Evolutionary conservation across 1,140 invertebrate genomes (phyloP), one percentile per base, ranked within the genome.

Genomic region (Portunus trituberculatus): DNA sequence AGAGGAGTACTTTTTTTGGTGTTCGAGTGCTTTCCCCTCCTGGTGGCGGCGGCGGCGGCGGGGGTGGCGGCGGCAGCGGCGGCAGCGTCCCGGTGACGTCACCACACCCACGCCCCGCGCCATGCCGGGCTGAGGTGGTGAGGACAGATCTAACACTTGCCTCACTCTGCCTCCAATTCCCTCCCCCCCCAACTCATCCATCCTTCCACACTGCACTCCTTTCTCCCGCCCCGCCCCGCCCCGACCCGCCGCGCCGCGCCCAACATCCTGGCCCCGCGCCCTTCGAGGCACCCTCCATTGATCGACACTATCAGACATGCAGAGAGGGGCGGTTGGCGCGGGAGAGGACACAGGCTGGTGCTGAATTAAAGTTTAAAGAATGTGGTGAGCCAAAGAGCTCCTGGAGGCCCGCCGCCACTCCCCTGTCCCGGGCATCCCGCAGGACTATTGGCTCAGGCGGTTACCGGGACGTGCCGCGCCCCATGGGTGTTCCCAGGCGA

Each of bases 241-340:
- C 88, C 28, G 4, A 1, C 83, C 86, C 28, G 0, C 31, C 87
- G 14, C 31, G 39, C 87, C 87, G 39, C 25, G 45, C 88, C 45
- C 45, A n/a, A 3, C 45, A 46, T 52, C 87, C 87, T 14, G 8
- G 29, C 28, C 87, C 12, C n/a, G 25, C 52, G 45, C 29, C 29
- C 39, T 59, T 91, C 48, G 16, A 76, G 67, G 52, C 12, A 31
- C 89, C 87, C 48, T 52, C 89, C 45, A 29, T 59, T 46, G 89
- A 87, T 87, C 31, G 84, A 39, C 84, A 87, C 84, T 46, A 87
- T 87, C 84, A 87, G 31, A 87, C 84, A 87, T 87, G 84, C 39
- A 87, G 84, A 87, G 84, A 46, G 84, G 39, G 10, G 39, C 84
- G 4, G 84, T n/a, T 32, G 84, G 83, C 28, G 83, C 10, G 83